A percentile compares a stretch with the other conserved stretches of the same genome.
phyloP scores from a whole-genome alignment of 1,140 invertebrate genomes.

The Chrysopa pallens region DNA sequence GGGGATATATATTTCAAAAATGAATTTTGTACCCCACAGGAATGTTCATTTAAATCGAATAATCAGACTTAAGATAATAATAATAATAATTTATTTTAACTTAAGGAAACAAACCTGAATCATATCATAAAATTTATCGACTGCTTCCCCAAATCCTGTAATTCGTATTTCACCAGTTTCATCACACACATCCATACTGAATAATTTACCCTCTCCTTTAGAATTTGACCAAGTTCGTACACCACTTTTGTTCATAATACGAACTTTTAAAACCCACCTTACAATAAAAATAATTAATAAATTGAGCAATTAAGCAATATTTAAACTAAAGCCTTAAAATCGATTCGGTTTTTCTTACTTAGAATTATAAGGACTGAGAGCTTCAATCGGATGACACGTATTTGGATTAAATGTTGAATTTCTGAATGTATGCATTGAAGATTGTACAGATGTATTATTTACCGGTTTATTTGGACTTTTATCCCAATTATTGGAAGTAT shows the following conservation, averaged over 20 bases:
- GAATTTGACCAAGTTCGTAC: slow-evolving; percentile 84
- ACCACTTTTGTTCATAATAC: slow-evolving; percentile 66
- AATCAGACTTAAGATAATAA: too few species aligned
- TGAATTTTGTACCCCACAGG: too few species aligned
- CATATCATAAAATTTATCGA: slow-evolving; percentile 81
- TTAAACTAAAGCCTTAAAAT: background rate
- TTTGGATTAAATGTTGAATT: background rate
- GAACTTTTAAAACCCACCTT: slow-evolving; percentile 83
- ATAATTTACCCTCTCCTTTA: slow-evolving; percentile 82
- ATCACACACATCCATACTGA: slow-evolving; percentile 83
- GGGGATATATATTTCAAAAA: too few species aligned
- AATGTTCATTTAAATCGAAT: too few species aligned
- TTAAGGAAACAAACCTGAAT: slow-evolving; percentile 46
- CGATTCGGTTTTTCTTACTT: background rate
- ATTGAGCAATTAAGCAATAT: background rate
- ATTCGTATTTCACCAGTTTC: slow-evolving; percentile 87
- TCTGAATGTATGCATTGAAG: slow-evolving; percentile 1
- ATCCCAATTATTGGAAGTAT: slow-evolving; percentile 2
- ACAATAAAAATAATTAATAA: slow-evolving; percentile 9
- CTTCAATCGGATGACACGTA: background rate
- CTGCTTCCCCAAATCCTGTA: slow-evolving; percentile 82
- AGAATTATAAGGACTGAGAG: background rate
- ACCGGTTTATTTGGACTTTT: slow-evolving; percentile 3
- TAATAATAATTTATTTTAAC: too few species aligned
- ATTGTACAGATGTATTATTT: background rate